These are phyloP conservation scores for Callipepla squamata DNA, from an alignment of 2,113 vertebrate species.

Conservation along the genomic window DNA sequence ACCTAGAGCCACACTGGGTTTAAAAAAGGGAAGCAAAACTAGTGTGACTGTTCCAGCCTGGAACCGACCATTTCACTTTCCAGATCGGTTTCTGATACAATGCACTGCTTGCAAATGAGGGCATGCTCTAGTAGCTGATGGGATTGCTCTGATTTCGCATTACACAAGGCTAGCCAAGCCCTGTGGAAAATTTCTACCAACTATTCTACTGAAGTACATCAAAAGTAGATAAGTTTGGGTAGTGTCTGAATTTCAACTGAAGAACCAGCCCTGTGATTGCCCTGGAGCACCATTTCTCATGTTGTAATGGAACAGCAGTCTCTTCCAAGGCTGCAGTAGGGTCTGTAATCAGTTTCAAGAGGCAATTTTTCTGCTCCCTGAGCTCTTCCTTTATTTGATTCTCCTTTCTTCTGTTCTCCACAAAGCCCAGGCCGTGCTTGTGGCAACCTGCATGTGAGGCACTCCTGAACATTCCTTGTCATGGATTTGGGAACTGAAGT, in stretches of 20 bases:
- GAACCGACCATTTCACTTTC: background rate
- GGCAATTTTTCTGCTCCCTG: background rate
- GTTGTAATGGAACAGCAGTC: background rate
- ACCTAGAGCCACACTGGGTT: background rate
- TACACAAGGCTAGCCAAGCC: background rate
- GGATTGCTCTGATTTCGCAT: background rate
- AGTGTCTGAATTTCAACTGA: background rate
- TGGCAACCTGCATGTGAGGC: background rate
- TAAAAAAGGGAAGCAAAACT: background rate
- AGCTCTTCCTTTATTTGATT: background rate
- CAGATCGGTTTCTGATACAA: background rate
- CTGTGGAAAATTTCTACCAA: background rate
- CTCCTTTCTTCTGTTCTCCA: background rate
- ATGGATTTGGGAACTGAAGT: background rate
- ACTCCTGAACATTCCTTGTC: background rate
- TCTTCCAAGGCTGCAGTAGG: background rate
- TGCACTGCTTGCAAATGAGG: background rate
- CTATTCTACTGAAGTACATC: background rate
- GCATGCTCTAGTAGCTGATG: background rate
- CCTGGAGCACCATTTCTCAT: background rate
- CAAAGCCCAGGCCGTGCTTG: background rate
- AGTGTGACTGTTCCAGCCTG: accelerated
- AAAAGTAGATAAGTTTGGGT: background rate
- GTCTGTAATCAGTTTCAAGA: background rate
- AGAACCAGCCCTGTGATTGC: background rate